phyloP scores from a whole-genome alignment of 2,797 vertebrate genomes.

The Chromobotia macracanthus region DNA sequence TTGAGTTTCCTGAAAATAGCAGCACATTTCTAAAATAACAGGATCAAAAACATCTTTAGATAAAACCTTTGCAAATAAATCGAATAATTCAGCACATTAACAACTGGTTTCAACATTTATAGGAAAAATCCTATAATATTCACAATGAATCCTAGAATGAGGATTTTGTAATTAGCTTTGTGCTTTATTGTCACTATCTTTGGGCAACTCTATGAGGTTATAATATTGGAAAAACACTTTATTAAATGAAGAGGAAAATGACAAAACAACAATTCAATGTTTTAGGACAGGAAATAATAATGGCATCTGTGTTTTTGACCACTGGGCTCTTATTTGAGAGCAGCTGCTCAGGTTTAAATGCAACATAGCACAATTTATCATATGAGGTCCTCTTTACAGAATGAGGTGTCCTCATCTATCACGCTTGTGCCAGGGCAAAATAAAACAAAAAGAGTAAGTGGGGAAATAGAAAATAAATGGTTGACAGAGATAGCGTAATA shows the following conservation, averaged over 20 bases:
- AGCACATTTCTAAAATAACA: slow-evolving; percentile 1
- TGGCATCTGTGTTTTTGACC: slow-evolving; percentile 80
- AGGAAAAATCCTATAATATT: not conserved
- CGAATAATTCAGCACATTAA: not conserved
- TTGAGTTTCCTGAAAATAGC: slow-evolving; percentile 13
- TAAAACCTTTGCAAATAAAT: not conserved
- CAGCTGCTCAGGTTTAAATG: slow-evolving; percentile 71
- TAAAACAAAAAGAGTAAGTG: slow-evolving; percentile 57
- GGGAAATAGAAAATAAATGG: slow-evolving; percentile 23
- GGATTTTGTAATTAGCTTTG: not conserved
- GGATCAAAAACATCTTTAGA: not conserved
- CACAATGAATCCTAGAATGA: slow-evolving; percentile 24
- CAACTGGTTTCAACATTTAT: not conserved
- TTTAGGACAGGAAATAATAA: slow-evolving; percentile 62
- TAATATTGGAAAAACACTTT: slow-evolving; percentile 22
- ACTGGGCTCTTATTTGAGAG: slow-evolving; percentile 80
- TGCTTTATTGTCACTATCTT: slow-evolving; percentile 49
- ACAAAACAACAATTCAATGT: slow-evolving; percentile 40
- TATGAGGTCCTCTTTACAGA: slow-evolving; percentile 48
- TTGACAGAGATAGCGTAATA: slow-evolving; percentile 22
- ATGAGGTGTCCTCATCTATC: slow-evolving; percentile 47
- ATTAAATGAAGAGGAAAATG: slow-evolving; percentile 48
- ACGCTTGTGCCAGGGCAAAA: slow-evolving; percentile 59
- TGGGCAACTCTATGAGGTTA: slow-evolving; percentile 58
- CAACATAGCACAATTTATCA: slow-evolving; percentile 35